Evolutionary conservation across 2,888 invertebrate species (phyloP).

Genomic region (Agonum fuliginosum): DNA sequence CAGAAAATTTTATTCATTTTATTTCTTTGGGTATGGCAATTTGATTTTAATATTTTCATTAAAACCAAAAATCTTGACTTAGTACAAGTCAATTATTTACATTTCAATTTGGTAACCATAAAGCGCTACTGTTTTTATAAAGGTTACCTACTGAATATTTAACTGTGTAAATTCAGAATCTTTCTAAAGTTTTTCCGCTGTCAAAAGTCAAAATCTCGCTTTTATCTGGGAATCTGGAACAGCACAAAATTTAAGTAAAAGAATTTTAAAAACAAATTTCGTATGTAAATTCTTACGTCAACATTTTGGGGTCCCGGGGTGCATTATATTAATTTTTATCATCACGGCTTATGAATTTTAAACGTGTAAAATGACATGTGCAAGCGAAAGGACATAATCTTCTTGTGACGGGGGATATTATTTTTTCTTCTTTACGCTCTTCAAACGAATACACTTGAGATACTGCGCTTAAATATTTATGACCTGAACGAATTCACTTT

Average conservation of each 20-base stretch:
- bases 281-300: constrained; percentile 17
- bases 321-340: constrained; percentile 23
- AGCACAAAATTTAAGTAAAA: background rate
- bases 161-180: no score
- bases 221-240: no score
- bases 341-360: constrained; percentile 28
- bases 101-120: no score
- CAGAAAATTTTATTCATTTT: no score
- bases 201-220: no score
- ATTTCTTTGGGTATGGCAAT: no score
- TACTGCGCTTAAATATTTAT: constrained; percentile 45
- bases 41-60: no score
- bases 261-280: constrained; percentile 23
- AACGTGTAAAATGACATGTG: constrained; percentile 20
- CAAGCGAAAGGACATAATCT: background rate
- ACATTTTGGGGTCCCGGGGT: constrained; percentile 1
- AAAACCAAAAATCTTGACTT: no score
- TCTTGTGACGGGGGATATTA: constrained; percentile 8
- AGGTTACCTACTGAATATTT: no score
- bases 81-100: no score
- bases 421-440: constrained; percentile 29
- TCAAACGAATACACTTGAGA: constrained; percentile 43
- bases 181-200: no score
- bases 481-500: constrained; percentile 35
- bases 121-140: no score